Evolutionary conservation across 2,888 invertebrate genomes (phyloP).

Genomic region (Lasioglossum pauxillum): DNA sequence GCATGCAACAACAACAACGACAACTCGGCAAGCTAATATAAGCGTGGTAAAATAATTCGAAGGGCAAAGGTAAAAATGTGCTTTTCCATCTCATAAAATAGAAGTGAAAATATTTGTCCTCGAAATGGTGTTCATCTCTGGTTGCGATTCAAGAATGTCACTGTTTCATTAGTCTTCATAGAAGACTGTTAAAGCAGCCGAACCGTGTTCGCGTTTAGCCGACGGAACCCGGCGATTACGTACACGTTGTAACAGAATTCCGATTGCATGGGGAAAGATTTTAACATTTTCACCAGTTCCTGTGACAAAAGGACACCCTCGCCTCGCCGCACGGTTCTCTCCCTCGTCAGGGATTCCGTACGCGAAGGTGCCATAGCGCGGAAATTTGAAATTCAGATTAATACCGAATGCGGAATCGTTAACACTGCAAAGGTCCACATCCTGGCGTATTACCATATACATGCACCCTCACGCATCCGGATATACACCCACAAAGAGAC

Average conservation of each 20-base stretch:
- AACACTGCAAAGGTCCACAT: slow-evolving; percentile 67
- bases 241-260: slow-evolving; percentile 19
- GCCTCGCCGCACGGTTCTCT: background rate
- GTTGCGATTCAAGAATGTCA: background rate
- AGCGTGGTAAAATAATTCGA: too few relatives aligned
- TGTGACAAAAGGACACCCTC: slow-evolving; percentile 42
- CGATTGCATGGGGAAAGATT: slow-evolving; percentile 34
- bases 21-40: too few relatives aligned
- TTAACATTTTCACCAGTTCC: slow-evolving; percentile 40
- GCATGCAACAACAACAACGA: too few relatives aligned
- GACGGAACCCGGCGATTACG: slow-evolving; percentile 15
- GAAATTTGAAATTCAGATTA: slow-evolving; percentile 74
- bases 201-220: slow-evolving; percentile 2
- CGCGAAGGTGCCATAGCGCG: slow-evolving; percentile 58
- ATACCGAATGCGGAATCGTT: slow-evolving; percentile 69
- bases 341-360: slow-evolving; percentile 56
- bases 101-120: background rate
- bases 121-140: background rate
- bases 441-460: slow-evolving; percentile 68
- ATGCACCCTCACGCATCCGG: slow-evolving; percentile 19
- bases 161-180: background rate
- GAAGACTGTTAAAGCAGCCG: background rate
- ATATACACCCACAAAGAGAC: slow-evolving; percentile 40
- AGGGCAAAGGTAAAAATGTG: too few relatives aligned
- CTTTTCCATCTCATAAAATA: background rate